A percentile compares a stretch with the other conserved stretches of the same genome.
These are phyloP conservation scores for Lithodes maja DNA, from an alignment of 2,888 invertebrate species.

Conservation along the genomic window DNA sequence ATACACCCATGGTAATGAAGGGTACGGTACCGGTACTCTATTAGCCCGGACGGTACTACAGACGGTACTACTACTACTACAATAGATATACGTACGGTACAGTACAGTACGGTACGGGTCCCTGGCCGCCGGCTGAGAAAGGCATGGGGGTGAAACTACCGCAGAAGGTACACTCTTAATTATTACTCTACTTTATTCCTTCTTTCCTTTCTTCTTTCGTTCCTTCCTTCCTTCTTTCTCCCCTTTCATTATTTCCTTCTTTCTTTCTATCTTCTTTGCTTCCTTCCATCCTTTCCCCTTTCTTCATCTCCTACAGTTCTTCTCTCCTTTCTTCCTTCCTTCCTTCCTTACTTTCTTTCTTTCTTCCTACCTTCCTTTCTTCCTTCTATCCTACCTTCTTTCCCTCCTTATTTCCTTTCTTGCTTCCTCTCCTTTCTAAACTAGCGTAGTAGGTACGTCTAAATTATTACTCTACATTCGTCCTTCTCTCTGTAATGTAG, in stretches of 20 bases:
- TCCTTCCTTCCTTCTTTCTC: background rate
- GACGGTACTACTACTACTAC: background rate
- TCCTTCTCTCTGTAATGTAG: no score
- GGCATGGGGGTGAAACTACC: background rate
- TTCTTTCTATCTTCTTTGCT: background rate
- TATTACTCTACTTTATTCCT: background rate
- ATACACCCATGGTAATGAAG: no score
- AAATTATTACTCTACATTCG: no score
- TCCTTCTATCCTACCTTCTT: background rate
- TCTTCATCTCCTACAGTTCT: background rate
- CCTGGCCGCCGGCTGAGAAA: background rate
- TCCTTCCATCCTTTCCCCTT: background rate
- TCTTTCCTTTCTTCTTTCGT: background rate
- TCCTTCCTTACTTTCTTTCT: background rate
- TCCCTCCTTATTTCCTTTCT: background rate
- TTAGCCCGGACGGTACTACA: no score
- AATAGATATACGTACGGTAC: background rate
- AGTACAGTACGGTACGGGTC: background rate
- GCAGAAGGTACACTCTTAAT: background rate
- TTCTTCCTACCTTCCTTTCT: background rate
- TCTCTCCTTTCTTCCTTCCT: conserved; percentile 6
- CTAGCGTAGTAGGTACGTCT: no score
- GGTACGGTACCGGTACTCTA: no score
- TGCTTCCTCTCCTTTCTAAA: background rate
- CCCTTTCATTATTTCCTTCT: background rate